Conservation (phyloP, 2,113 vertebrate species). For the Melanostigma gelatinosum region DNA sequence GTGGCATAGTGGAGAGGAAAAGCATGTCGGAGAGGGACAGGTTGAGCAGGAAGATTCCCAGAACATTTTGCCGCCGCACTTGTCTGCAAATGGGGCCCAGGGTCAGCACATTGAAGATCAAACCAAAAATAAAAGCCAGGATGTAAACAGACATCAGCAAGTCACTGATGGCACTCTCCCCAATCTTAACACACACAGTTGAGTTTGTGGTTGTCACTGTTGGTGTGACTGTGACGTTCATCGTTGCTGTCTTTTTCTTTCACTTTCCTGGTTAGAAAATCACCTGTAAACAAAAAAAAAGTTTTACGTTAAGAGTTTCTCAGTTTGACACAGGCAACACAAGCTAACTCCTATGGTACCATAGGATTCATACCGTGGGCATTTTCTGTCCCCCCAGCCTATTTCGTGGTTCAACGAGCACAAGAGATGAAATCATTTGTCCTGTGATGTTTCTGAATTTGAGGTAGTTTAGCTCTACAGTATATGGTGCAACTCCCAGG, state of each 20-base stretch:
- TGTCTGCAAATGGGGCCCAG: slow-evolving; percentile 80
- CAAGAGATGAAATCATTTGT: slow-evolving; percentile 8
- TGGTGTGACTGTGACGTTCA: slow-evolving; percentile 29
- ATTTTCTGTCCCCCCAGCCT: slow-evolving; percentile 17
- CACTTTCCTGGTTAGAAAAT: slow-evolving; percentile 18
- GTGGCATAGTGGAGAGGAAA: slow-evolving; percentile 82
- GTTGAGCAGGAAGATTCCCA: slow-evolving; percentile 83
- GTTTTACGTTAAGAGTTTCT: neutral
- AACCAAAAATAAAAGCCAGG: slow-evolving; percentile 76
- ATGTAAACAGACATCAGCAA: slow-evolving; percentile 81
- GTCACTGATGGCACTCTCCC: slow-evolving; percentile 45
- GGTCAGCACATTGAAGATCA: slow-evolving; percentile 80
- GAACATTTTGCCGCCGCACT: slow-evolving; percentile 75
- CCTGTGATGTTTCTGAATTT: neutral
- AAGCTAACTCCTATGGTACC: neutral
- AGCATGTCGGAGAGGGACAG: slow-evolving; percentile 83
- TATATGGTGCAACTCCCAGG: neutral
- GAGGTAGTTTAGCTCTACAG: slow-evolving; percentile 1
- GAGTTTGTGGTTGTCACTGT: neutral
- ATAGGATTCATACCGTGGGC: neutral
- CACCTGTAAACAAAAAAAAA: slow-evolving; percentile 29
- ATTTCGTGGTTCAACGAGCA: slow-evolving; percentile 33
- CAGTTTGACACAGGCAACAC: neutral
- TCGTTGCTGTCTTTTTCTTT: slow-evolving; percentile 11
- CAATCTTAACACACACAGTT: slow-evolving; percentile 62